These are phyloP conservation scores for Bilobella aurantiaca DNA, from an alignment of 1,140 invertebrate genomes.

Conservation along the genomic window DNA sequence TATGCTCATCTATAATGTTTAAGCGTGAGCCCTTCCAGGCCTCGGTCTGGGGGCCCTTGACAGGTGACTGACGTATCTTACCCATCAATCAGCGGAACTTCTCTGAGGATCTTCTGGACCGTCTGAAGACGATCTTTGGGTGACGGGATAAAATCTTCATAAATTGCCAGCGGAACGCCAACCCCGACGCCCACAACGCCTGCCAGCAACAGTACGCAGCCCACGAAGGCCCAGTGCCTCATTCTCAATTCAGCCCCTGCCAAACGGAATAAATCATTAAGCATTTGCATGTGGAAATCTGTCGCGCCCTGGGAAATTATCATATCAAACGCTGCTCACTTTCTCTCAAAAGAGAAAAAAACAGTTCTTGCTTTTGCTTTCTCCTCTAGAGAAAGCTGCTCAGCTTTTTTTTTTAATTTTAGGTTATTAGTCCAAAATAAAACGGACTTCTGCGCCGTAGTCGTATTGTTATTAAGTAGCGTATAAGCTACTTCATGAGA, in stretches of 20 bases:
- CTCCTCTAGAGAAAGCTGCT: background rate
- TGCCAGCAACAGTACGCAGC: conserved; percentile 30
- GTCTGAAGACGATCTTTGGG: conserved; percentile 28
- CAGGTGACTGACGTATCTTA: conserved; percentile 18
- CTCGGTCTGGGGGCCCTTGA: too few relatives aligned
- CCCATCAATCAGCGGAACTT: conserved; percentile 35
- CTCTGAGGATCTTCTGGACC: conserved; percentile 29
- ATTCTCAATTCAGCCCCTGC: conserved; percentile 32
- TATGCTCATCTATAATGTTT: too few relatives aligned
- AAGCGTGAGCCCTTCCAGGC: too few relatives aligned
- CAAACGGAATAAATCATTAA: conserved; percentile 5
- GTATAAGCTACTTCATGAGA: too few relatives aligned
- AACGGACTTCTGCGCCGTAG: too few relatives aligned
- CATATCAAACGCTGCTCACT: background rate
- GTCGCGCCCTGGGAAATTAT: too few relatives aligned
- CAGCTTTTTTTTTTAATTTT: background rate
- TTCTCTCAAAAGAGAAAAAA: background rate
- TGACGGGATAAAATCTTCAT: conserved; percentile 33
- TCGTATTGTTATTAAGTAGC: too few relatives aligned
- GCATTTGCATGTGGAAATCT: background rate
- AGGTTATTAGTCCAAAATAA: background rate
- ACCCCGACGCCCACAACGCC: conserved; percentile 32
- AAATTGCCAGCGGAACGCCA: conserved; percentile 31
- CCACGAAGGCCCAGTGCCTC: conserved; percentile 33
- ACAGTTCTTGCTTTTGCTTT: too few relatives aligned